Conservation (phyloP, 1,140 invertebrate genomes). For the Plectus sambesii region DNA sequence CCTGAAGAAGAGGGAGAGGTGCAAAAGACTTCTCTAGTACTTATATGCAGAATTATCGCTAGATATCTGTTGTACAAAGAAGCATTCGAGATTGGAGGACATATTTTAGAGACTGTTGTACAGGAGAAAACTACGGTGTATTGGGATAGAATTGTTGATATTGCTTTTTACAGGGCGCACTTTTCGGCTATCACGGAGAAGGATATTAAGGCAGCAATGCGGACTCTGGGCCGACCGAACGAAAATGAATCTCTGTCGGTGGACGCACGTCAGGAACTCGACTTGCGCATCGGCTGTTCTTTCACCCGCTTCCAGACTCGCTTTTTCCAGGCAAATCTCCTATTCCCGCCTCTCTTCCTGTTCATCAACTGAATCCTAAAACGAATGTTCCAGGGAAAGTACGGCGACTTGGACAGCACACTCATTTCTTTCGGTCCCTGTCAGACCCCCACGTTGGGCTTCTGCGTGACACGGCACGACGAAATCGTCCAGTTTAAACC, state of each 20-base stretch:
- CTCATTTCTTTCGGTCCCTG: conserved; percentile 97
- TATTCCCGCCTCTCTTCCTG: conserved; percentile 3
- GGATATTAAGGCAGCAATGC: conserved; percentile 88
- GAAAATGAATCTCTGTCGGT: conserved; percentile 93
- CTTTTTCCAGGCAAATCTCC: conserved; percentile 61
- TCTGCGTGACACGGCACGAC: conserved; percentile 96
- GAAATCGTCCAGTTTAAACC: conserved; percentile 96
- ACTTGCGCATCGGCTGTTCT: conserved; percentile 93
- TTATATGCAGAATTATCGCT: no score
- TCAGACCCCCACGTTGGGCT: conserved; percentile 97
- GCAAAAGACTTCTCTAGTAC: no score
- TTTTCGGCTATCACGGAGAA: conserved; percentile 98
- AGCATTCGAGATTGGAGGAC: no score
- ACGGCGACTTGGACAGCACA: conserved; percentile 83
- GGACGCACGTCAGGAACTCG: conserved; percentile 91
- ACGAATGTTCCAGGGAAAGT: conserved; percentile 36
- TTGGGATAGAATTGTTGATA: conserved; percentile 4
- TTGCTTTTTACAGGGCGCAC: conserved; percentile 71
- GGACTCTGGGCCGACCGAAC: conserved; percentile 72
- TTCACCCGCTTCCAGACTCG: conserved; percentile 96
- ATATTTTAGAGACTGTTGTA: no score
- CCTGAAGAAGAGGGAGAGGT: no score
- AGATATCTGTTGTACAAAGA: no score
- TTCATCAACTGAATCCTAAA: no score
- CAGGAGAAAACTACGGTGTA: neutral